Base-by-base conservation (phyloP, 2,113 vertebrate species). In the Daphoenositta chrysoptera region DNA sequence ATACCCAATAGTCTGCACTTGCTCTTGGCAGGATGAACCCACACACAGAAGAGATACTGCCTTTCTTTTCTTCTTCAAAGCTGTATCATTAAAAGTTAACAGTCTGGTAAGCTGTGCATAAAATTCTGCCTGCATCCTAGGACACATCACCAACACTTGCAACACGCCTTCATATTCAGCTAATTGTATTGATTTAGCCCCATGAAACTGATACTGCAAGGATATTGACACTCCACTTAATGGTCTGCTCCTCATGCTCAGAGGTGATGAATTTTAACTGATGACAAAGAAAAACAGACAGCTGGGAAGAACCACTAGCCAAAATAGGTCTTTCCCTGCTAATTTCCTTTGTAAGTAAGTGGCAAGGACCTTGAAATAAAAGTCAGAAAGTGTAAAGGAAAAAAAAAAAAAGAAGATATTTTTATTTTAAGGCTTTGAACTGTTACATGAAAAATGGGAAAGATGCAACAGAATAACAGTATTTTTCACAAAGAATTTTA, bases 171-270 rank as follows among this genome's bases (percentile, higher is more conserved):
- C 73, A 51, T 48, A 10, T 87, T 82, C 75, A 83, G 78, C 39
- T 89, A 72, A 76, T 66, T 93, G 63, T 70, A 91, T 51, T 87
- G 91, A 94, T 90, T 94, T 83, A 93, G 91, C 82, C 83, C 58
- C 82, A 18, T 66, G 70, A 87, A 96, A 86, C 53, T 66, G 87
- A 90, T 50, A 80, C 70, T 72, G 65, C 66, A 54, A 77, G 54
- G 78, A 80, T 95, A 93, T 94, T 95, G 87, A 79, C 94, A 90
- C 84, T 91, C 30, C 78, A 76, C 70, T 93, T 96, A 94, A 96
- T 87, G 66, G 57, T 91, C 89, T 91, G 93, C 73, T 91, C 81
- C 45, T 61, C 71, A 1, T 70, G 90, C 78, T 89, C 88, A 13
- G 11, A 93, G 68, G 71, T 58, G 92, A 91, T 91, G 91, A 85